These are phyloP conservation scores for Ormyrus labotus DNA, from an alignment of 2,888 invertebrate genomes.

Conservation along the genomic window DNA sequence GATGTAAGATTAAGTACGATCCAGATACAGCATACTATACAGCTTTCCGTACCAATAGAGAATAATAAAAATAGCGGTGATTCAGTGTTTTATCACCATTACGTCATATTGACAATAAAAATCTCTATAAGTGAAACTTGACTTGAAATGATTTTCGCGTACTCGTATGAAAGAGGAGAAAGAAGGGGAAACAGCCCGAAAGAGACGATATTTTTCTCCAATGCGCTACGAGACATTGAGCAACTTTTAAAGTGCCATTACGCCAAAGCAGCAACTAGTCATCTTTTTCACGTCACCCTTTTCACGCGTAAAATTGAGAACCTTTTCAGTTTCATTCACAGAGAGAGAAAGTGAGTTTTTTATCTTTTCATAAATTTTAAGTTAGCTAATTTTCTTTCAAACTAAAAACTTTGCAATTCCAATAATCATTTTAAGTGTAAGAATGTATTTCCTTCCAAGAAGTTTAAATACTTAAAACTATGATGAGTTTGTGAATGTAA, in stretches of 20 bases:
- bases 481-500: too few species aligned
- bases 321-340: not conserved
- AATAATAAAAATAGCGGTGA: not conserved
- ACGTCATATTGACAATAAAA: slow-evolving; percentile 6
- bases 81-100: not conserved
- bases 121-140: slow-evolving; percentile 23
- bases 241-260: slow-evolving; percentile 68
- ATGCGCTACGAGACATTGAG: slow-evolving; percentile 59
- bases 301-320: not conserved
- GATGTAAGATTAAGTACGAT: slow-evolving; percentile 26
- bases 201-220: slow-evolving; percentile 52
- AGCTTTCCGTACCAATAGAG: not conserved
- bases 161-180: not conserved
- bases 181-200: not conserved
- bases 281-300: slow-evolving; percentile 48
- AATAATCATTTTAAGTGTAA: too few species aligned
- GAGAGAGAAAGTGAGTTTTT: too few species aligned
- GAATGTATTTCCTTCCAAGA: too few species aligned
- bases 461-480: too few species aligned
- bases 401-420: too few species aligned
- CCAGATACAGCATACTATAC: not conserved
- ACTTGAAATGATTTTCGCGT: slow-evolving; percentile 25
- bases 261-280: slow-evolving; percentile 58
- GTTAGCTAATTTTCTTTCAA: too few species aligned
- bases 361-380: too few species aligned